Base-by-base conservation (phyloP, 2,113 vertebrate species). In the Callaeas wilsoni region DNA sequence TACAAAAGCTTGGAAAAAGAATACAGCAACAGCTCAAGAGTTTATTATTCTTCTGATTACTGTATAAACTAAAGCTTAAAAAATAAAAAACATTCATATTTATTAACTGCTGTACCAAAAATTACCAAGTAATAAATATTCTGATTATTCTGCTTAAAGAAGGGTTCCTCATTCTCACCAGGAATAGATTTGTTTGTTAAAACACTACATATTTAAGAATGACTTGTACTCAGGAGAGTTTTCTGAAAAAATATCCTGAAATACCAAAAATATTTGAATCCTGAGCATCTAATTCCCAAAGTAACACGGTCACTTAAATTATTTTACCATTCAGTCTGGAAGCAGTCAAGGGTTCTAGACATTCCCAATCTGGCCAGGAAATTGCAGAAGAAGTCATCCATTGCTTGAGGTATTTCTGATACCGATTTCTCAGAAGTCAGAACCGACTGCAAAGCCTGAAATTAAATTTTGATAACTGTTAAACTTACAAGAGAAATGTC, bases 271-370 rank as follows among this genome's bases (percentile, higher is more conserved):
- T 42, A 94, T 5, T 69, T 75, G 32, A 65, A 74, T 53, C 37
- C 23, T 47, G 25, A 87, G 10, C 14, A 56, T 29, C 27, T 76
- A 82, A 67, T 60, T 79, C 39, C 60, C 35, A 77, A 30, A 75
- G 21, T 16, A 67, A 63, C 16, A 57, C 0, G 0, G 4, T 32
- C 32, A 60, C 3, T 74, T 64, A 52, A 89, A 89, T 77, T 74
- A 67, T 18, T 79, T 97, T 98, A 98, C 99, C 99, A 99, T 98
- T 99, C 99, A 4, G 96, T 98, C 46, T 99, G 98, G 93, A 99
- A 99, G 96, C 98, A 99, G 65, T 99, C 93, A 16, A 99, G 97
- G 12, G 99, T 99, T 94, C 98, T 98, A 41, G 82, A 97, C 99
- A 99, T 99, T 52, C 97, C 98, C 98, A 98, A 81, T 92, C 98